Evolutionary conservation across 2,888 invertebrate genomes (phyloP).

Genomic region (Cantharis flavilabris): DNA sequence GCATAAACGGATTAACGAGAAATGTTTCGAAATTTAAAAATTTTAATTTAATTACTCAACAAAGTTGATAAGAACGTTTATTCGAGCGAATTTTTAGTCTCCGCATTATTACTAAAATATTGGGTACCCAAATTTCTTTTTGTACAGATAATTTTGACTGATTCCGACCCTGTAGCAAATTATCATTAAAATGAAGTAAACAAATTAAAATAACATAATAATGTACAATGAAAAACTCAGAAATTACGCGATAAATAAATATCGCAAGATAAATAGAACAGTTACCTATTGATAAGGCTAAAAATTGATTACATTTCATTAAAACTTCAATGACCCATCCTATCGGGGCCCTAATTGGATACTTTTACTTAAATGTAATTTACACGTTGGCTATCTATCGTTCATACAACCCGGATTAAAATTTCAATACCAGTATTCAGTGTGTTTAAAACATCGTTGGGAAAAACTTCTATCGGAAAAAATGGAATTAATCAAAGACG

Average conservation of each 20-base stretch:
- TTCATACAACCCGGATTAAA: background rate
- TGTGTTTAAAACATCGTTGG: background rate
- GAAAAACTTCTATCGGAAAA: background rate
- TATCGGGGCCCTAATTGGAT: background rate
- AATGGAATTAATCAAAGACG: slow-evolving; percentile 63
- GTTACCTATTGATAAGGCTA: background rate
- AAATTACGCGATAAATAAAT: background rate
- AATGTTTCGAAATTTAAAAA: too few relatives aligned
- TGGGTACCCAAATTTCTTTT: background rate
- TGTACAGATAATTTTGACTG: background rate
- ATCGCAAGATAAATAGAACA: background rate
- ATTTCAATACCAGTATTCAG: background rate
- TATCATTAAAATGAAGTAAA: background rate
- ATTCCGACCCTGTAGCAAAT: background rate
- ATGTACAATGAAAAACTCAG: background rate
- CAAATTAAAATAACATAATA: background rate
- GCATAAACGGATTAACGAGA: too few relatives aligned
- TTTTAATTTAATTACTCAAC: too few relatives aligned
- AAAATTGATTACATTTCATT: background rate
- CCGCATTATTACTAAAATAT: too few relatives aligned
- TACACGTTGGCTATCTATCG: too few relatives aligned
- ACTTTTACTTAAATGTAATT: background rate
- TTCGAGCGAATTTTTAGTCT: too few relatives aligned
- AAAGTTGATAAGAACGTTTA: too few relatives aligned
- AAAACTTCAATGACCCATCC: background rate